Evolutionary conservation across 2,888 invertebrate species (phyloP).

Genomic region (Cremastobaeus sp.): DNA sequence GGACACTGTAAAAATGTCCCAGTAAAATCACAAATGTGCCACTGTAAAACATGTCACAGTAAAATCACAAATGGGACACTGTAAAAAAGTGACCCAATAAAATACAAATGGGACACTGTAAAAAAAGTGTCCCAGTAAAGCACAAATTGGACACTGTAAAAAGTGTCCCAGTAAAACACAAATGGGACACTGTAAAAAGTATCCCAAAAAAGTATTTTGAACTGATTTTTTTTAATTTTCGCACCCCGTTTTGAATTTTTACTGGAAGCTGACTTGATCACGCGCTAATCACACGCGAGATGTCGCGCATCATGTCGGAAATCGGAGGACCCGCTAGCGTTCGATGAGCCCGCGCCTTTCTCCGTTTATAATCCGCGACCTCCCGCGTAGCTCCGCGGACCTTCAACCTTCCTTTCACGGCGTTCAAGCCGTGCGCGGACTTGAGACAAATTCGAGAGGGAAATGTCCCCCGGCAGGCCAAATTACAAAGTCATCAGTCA

Average conservation of each 20-base stretch:
- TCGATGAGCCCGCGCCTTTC: neutral
- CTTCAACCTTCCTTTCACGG: neutral
- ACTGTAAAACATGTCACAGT: no score
- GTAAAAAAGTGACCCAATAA: no score
- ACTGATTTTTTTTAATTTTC: no score
- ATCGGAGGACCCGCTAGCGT: neutral
- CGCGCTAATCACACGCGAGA: conserved; percentile 1
- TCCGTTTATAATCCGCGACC: neutral
- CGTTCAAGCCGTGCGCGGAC: neutral
- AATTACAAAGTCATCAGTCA: neutral
- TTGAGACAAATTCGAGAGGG: neutral
- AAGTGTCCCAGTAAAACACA: no score
- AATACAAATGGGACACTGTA: no score
- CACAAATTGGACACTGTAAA: no score
- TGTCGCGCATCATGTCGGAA: conserved; percentile 3
- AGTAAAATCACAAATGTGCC: no score
- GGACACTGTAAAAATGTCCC: no score
- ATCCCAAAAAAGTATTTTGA: neutral
- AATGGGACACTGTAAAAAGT: neutral
- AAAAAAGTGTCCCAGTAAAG: no score
- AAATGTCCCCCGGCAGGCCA: neutral
- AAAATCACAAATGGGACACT: no score
- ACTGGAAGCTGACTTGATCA: neutral
- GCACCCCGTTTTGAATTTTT: no score
- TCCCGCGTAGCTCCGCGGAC: neutral